Evolutionary conservation across 2,888 invertebrate genomes (phyloP), one percentile per base, ranked within the genome.

Genomic region (Tuta absoluta): DNA sequence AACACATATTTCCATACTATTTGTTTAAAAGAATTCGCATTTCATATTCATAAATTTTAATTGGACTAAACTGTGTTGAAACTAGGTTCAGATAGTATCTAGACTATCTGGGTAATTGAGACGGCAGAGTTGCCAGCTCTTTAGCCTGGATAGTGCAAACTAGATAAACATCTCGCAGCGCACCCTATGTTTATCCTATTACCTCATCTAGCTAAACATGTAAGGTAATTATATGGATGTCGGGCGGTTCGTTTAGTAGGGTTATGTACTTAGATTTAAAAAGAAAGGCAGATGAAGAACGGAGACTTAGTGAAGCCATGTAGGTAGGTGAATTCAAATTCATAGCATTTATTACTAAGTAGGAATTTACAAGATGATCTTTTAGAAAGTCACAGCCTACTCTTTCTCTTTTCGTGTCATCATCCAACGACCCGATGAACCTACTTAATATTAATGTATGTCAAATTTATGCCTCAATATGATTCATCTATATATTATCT

Each of bases 141-240:
- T 33, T n/a, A 56, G 33, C 24, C 56, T 33, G 17, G 56, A 56
- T 56, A 24, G 62, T 62, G 14, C 24, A 14, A n/a, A 21, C 58
- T 58, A 48, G 64, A 64, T 64, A 51, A 64, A 51, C 60, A 60
- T 41, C 64, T 64, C 12, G 7, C 38, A 17, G 17, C 10, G 24
- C 19, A 59, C 33, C 59, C 64, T 17, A 51, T 37, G 59, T 64
- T 64, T 64, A 64, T 64, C 64, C 64, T 60, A 60, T 64, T 64
- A 64, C 61, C 53, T 58, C 59, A 63, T 58, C 63, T 21, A 57
- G 62, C 56, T 65, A 56, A 65, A 62, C 65, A 62, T 38, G 65
- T 37, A 33, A 57, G 48, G n/a, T 56, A 65, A 65, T 65, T 65
- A 65, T 57, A 62, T 48, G 24, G 23, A 57, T 58, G 65, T 58